Conservation (phyloP, 2,888 invertebrate species). For the Heliconius erato region DNA sequence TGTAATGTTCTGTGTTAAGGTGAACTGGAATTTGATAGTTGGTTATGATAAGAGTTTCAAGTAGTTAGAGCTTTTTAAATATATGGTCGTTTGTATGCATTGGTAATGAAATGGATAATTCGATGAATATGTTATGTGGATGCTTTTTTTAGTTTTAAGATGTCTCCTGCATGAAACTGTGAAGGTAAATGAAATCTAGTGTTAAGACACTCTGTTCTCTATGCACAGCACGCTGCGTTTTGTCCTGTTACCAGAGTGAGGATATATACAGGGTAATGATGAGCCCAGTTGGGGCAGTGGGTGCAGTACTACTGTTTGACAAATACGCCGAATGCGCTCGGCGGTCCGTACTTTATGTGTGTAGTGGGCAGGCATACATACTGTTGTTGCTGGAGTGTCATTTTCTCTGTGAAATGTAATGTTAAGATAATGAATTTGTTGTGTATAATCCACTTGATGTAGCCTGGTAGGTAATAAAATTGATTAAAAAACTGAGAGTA, state of each 20-base stretch:
- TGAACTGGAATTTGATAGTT: neutral
- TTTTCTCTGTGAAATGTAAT: neutral
- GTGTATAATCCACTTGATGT: no score
- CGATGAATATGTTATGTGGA: no score
- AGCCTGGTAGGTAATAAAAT: no score
- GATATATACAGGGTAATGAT: slow-evolving; percentile 74
- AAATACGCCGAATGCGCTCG: slow-evolving; percentile 75
- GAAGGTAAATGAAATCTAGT: no score
- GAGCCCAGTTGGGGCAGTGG: slow-evolving; percentile 73
- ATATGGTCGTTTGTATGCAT: neutral
- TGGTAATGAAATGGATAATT: no score
- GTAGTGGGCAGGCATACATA: slow-evolving; percentile 73
- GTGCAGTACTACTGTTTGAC: slow-evolving; percentile 73
- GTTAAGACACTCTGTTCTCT: no score
- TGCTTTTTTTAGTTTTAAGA: no score
- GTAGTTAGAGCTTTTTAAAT: neutral
- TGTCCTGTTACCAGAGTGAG: no score
- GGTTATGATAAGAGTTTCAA: neutral
- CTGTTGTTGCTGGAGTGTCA: slow-evolving; percentile 62
- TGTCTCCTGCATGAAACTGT: neutral
- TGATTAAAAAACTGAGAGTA: no score
- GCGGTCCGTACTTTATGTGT: slow-evolving; percentile 72
- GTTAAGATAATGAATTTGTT: no score
- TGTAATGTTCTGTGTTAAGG: neutral
- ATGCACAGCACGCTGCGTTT: no score